Base-by-base conservation (phyloP, 2,888 invertebrate genomes). In the Cylloceria caligata region DNA sequence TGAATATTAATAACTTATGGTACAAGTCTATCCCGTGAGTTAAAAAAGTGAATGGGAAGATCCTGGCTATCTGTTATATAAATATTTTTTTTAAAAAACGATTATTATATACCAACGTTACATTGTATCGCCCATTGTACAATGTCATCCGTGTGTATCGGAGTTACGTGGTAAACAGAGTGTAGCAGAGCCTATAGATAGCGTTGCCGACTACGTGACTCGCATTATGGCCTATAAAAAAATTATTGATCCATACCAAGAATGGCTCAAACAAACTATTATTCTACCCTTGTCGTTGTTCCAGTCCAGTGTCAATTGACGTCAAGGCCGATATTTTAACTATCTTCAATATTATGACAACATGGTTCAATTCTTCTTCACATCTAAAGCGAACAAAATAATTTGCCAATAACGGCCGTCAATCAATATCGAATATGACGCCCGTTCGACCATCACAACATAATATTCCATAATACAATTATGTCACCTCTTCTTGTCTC, bases 221-320 rank as follows among this genome's bases (percentile, higher is more conserved):
- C 55, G 19, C 57, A 68, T 77, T 39, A 69, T 72, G 64, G 73
- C 64, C 68, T 73, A 67, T 55, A 69, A 71, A 81, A 81, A 74
- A 79, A 42, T 4, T 71, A 79, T 75, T 39, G 78, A 78, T 75
- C 78, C 57, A 60, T 45, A 34, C 19, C n/a, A 27, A 36, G 52
- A 52, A 49, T 74, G 45, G 27, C 67, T 60, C 60, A 52, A 74
- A 60, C 64, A 21, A 55, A 49, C 55, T 67, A 64, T 65, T 30
- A 57, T 74, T 49, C 64, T 49, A 57, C 4, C 42, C 55, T 45
- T 60, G 21, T 36, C 77, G 52, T 34, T 16, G 49, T 52, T 45
- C 13, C 30, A 67, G 30, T 68, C 55, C 69, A 68, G 67, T 55
- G 39, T 24, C n/a, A n/a, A n/a, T n/a, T n/a, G n/a, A n/a, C 36